phyloP scores from a whole-genome alignment of 2,888 invertebrate species.

The Polyommatus icarus region DNA sequence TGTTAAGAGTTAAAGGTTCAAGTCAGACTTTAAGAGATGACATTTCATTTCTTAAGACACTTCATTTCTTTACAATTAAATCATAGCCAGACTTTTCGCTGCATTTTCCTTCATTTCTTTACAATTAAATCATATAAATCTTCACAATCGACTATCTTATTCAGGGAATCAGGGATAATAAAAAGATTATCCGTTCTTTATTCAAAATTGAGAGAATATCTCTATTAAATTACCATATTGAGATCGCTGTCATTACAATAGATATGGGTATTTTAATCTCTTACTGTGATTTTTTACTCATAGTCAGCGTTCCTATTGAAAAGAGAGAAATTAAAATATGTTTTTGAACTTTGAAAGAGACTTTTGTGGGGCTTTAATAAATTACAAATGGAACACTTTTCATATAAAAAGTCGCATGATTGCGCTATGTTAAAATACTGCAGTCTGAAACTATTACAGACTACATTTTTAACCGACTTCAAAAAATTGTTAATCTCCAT shows the following conservation, averaged over 20 bases:
- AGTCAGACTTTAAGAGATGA: no score
- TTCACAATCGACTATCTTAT: background rate
- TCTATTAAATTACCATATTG: background rate
- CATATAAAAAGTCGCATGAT: no score
- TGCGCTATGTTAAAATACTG: no score
- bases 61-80: no score
- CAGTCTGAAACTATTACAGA: no score
- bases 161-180: background rate
- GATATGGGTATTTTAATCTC: background rate
- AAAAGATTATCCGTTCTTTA: background rate
- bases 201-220: background rate
- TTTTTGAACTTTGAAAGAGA: background rate
- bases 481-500: no score
- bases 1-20: no score
- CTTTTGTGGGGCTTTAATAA: background rate
- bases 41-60: no score
- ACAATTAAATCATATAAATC: background rate
- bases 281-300: background rate
- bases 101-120: no score
- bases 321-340: conserved; percentile 2
- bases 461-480: no score
- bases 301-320: background rate
- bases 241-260: background rate
- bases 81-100: no score
- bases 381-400: background rate